Evolutionary conservation across 2,113 vertebrate genomes (phyloP).

Genomic region (Daphoenositta chrysoptera): DNA sequence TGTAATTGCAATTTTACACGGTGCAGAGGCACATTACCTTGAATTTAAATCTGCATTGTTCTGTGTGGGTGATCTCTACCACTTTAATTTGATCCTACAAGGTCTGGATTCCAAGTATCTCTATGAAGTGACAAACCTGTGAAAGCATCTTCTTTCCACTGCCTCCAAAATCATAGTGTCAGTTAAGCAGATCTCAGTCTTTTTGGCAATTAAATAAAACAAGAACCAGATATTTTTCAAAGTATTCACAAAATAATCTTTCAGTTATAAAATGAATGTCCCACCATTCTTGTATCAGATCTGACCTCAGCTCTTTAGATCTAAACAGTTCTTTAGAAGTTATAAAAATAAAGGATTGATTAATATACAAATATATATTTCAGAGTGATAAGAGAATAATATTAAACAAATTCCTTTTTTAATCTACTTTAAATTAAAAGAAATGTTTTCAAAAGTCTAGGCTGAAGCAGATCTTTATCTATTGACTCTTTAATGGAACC

Average conservation of each 20-base stretch:
- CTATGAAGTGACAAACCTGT: neutral
- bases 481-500: conserved; percentile 45
- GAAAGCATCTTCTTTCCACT: conserved; percentile 13
- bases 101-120: neutral
- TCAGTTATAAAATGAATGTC: neutral
- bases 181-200: conserved; percentile 11
- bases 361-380: conserved; percentile 65
- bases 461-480: conserved; percentile 52
- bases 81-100: neutral
- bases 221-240: conserved; percentile 22
- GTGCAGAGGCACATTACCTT: neutral
- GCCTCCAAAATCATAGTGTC: conserved; percentile 43
- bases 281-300: conserved; percentile 26
- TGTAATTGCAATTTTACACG: neutral
- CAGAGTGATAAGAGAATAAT: conserved; percentile 35
- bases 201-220: conserved; percentile 21
- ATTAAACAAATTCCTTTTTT: conserved; percentile 52
- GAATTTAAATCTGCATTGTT: neutral
- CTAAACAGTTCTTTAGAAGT: conserved; percentile 35
- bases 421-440: conserved; percentile 66
- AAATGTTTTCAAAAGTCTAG: conserved; percentile 49
- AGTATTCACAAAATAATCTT: conserved; percentile 42
- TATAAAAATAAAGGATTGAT: conserved; percentile 62
- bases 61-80: neutral
- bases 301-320: conserved; percentile 47